A percentile compares a stretch with the other conserved stretches of the same genome.
phyloP scores from a whole-genome alignment of 1,140 invertebrate species.

The Episyrphus balteatus region DNA sequence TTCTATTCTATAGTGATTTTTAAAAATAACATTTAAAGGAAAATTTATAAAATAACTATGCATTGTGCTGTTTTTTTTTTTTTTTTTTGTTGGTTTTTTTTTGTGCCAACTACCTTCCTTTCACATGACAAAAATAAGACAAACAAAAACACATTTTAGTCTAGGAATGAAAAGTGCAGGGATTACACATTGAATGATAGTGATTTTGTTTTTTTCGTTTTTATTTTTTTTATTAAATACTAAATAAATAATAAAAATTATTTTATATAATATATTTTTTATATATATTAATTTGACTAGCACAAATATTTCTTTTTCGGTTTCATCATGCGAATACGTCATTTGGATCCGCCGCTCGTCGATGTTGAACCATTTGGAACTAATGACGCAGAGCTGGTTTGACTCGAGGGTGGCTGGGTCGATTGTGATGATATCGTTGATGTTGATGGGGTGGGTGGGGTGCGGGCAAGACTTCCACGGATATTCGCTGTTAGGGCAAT shows the following conservation, averaged over 20 bases:
- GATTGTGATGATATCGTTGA: constrained; percentile 13
- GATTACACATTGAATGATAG: no score
- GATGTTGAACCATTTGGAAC: constrained; percentile 23
- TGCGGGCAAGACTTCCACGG: constrained; percentile 25
- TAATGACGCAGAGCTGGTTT: constrained; percentile 16
- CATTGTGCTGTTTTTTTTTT: no score
- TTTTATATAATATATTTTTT: neutral
- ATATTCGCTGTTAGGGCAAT: constrained; percentile 11
- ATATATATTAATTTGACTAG: constrained; percentile 33
- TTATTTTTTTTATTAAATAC: neutral
- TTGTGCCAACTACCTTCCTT: no score
- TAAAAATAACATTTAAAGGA: no score
- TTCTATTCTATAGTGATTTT: no score
- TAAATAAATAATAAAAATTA: neutral
- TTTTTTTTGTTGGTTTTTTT: no score
- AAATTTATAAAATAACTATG: no score
- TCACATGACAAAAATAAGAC: no score
- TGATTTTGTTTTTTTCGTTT: no score
- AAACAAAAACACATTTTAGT: no score
- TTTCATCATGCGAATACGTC: constrained; percentile 39
- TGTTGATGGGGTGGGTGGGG: constrained; percentile 27
- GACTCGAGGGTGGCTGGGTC: constrained; percentile 1
- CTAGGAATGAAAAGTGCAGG: no score
- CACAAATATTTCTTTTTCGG: constrained; percentile 38
- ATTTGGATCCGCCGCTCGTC: constrained; percentile 29